Base-by-base conservation (phyloP, 1,140 invertebrate genomes). In the Drosophila bipectinata region DNA sequence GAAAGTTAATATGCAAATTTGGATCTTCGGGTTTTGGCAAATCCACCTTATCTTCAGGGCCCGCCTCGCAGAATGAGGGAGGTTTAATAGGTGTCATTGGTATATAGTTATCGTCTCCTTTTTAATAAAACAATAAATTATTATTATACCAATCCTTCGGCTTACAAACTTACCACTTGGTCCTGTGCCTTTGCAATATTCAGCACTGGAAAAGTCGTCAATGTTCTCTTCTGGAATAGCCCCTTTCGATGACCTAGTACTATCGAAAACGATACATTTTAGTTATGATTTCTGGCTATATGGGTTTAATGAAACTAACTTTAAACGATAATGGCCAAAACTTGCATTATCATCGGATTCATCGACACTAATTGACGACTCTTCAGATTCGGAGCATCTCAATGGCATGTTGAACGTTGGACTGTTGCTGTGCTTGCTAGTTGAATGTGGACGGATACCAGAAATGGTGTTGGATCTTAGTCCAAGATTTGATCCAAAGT, bases 331-430 rank as follows among this genome's bases (percentile, higher is more conserved):
- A 24, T 69, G 15, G 24, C 67, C 49, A 61, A 79, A 71, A 32
- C 63, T 92, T 8, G 89, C 90, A 60, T 93, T 94, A 77, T 96
- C 95, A 69, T 96, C 95, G 0, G 94, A 92, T 44, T 95, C 95
- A 63, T 95, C 94, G 84, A 95, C 94, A 30, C 95, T 96, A 3
- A 95, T 91, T 4, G 95, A 95, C 0, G 95, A 95, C 15, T 95
- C 95, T 21, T 95, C 94, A 5, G 95, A 95, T 76, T 96, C 95
- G 0, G 95, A 95, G 75, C 94, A 95, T 4, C 94, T 93, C 3
- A 92, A 93, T 45, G 93, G 93, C 78, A 57, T 92, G 91, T 55
- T 67, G n/a, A 93, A 91, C 58, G 95, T 94, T 14, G 95, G 95
- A 68, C 94, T 95, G 77, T 94, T 94, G 52, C 93, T 93, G 57